These are phyloP conservation scores for Nothobranchius furzeri DNA, from an alignment of 2,113 vertebrate genomes.

Conservation along the genomic window DNA sequence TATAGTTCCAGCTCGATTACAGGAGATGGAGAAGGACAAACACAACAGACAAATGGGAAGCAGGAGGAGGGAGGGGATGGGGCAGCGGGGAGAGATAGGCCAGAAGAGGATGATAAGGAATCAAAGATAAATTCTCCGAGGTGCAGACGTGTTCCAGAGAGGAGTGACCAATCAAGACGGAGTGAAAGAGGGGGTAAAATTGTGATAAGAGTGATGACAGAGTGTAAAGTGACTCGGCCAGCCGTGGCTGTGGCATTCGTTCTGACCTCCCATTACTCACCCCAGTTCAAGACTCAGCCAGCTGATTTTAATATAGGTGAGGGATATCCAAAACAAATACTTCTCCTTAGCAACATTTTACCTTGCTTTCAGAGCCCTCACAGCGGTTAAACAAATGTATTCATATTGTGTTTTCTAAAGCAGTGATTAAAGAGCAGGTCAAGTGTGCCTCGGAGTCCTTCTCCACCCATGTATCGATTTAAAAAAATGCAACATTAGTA, in stretches of 20 bases:
- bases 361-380: background rate
- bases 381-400: background rate
- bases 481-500: too few relatives aligned
- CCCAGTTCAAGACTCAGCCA: slow-evolving; percentile 9
- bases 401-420: too few relatives aligned
- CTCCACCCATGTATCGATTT: too few relatives aligned
- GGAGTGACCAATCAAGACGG: slow-evolving; percentile 70
- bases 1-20: slow-evolving; percentile 52
- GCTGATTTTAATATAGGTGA: too few relatives aligned
- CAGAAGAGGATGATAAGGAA: slow-evolving; percentile 67
- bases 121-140: slow-evolving; percentile 65
- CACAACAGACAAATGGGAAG: slow-evolving; percentile 34
- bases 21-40: slow-evolving; percentile 59
- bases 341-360: too few relatives aligned
- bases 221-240: slow-evolving; percentile 68
- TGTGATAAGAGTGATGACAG: slow-evolving; percentile 72
- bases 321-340: too few relatives aligned
- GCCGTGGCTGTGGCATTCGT: slow-evolving; percentile 50
- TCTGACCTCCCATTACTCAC: slow-evolving; percentile 53
- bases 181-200: slow-evolving; percentile 57
- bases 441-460: too few relatives aligned
- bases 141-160: slow-evolving; percentile 63
- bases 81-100: slow-evolving; percentile 37
- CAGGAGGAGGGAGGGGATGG: slow-evolving; percentile 11
- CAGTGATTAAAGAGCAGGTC: too few relatives aligned